These are phyloP conservation scores for Cherax quadricarinatus DNA, from an alignment of 1,140 invertebrate species.

Conservation along the genomic window DNA sequence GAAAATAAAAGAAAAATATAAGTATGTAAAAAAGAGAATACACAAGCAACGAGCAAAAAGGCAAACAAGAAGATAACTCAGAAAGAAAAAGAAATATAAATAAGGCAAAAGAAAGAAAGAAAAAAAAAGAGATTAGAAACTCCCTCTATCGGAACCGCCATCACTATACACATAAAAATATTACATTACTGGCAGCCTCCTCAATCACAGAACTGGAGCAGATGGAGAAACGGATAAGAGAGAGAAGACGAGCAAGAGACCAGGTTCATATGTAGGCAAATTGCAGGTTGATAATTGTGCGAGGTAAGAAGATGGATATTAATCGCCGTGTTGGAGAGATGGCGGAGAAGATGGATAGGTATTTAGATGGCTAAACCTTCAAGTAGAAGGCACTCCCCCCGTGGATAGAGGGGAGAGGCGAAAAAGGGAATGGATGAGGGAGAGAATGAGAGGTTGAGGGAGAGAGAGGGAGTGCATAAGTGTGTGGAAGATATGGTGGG, in stretches of 20 bases:
- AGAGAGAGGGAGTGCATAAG: not conserved
- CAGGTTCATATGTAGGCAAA: not conserved
- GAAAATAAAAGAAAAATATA: no score
- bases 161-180: no score
- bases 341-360: not conserved
- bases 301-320: constrained; percentile 15
- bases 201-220: not conserved
- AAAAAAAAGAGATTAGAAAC: no score
- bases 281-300: constrained; percentile 5
- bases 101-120: no score
- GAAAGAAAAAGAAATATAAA: no score
- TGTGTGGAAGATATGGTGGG: not conserved
- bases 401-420: not conserved
- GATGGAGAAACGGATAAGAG: not conserved
- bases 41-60: no score
- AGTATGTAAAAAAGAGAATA: no score
- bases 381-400: not conserved
- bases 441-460: not conserved
- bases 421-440: not conserved
- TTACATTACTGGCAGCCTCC: no score
- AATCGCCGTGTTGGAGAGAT: not conserved
- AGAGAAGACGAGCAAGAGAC: not conserved
- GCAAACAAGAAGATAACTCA: no score
- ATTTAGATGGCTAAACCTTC: not conserved
- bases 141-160: no score